phyloP scores from a whole-genome alignment of 2,113 vertebrate species.

The Myrmophylax atrothorax region DNA sequence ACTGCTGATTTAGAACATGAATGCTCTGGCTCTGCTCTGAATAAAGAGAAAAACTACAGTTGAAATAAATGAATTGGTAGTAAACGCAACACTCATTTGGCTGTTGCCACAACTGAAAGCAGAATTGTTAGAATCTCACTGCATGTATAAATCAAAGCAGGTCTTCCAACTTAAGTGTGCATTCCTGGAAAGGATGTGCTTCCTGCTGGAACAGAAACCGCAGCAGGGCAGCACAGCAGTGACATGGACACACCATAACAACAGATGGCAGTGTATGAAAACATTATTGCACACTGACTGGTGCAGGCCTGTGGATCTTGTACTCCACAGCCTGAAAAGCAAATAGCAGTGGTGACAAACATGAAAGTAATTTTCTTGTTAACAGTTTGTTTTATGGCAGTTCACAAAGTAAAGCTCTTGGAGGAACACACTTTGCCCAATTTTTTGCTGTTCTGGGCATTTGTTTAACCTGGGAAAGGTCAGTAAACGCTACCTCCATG shows the following conservation, averaged over 20 bases:
- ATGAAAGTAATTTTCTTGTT: not conserved
- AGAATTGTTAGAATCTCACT: not conserved
- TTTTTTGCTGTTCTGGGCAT: not conserved
- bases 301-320: not conserved
- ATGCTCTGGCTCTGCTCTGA: not conserved
- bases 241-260: not conserved
- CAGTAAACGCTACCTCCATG: not conserved
- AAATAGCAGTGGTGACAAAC: not conserved
- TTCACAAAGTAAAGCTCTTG: not conserved
- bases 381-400: not conserved
- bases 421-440: not conserved
- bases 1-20: not conserved
- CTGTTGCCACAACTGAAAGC: not conserved
- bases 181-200: not conserved
- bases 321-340: not conserved
- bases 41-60: not conserved
- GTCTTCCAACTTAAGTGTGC: not conserved
- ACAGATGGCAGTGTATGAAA: conserved; percentile 53
- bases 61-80: not conserved
- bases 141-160: not conserved
- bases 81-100: not conserved
- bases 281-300: not conserved
- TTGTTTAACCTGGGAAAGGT: not conserved
- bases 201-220: not conserved
- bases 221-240: not conserved